These are phyloP conservation scores for Pavo muticus DNA, from an alignment of 2,113 vertebrate species.

Conservation along the genomic window DNA sequence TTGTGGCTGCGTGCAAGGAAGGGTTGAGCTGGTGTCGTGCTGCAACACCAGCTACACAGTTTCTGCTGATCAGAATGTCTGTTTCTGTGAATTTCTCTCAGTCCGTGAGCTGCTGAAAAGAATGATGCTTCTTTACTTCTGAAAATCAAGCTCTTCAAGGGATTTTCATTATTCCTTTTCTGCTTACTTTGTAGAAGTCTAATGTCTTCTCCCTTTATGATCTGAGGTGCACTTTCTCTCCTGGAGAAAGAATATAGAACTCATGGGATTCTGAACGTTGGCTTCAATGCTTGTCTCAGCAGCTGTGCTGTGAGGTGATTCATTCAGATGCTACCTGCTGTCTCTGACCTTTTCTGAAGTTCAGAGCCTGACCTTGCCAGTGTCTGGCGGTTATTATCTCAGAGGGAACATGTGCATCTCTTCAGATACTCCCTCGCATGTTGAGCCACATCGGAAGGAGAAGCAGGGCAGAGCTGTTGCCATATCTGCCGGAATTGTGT, in stretches of 20 bases:
- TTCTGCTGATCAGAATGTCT: neutral
- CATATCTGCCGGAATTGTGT: neutral
- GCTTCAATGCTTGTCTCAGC: neutral
- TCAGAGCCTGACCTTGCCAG: neutral
- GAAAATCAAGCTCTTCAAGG: neutral
- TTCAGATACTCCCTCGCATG: neutral
- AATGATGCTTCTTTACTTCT: neutral
- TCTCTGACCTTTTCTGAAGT: neutral
- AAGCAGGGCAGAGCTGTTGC: neutral
- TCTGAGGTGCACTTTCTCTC: neutral
- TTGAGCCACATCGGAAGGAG: neutral
- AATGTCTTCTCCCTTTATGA: neutral
- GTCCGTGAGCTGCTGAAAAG: neutral
- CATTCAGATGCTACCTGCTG: neutral
- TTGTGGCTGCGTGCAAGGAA: neutral
- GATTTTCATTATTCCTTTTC: slow-evolving; percentile 8
- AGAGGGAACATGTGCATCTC: neutral
- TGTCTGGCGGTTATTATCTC: neutral
- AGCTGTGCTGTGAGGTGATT: neutral
- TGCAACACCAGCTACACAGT: neutral
- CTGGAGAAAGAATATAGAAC: neutral
- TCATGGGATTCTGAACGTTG: neutral
- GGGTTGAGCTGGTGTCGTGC: neutral
- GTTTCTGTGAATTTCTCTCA: neutral
- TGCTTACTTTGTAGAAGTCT: neutral